These are phyloP conservation scores for Drosophila burlai DNA, from an alignment of 1,140 invertebrate genomes.

Conservation along the genomic window DNA sequence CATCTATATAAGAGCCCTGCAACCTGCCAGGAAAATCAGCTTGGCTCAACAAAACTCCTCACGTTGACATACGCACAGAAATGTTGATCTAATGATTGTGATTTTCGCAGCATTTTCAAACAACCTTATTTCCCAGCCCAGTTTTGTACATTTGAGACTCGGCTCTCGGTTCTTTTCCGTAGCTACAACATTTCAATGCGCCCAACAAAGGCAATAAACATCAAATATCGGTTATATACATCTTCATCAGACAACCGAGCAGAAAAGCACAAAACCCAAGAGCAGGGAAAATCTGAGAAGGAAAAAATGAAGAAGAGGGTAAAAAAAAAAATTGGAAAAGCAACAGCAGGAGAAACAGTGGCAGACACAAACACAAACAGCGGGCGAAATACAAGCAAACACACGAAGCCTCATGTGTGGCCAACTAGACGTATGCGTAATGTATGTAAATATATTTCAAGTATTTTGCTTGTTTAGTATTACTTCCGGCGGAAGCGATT, in stretches of 20 bases:
- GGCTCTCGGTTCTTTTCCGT: not conserved
- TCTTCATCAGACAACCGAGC: slow-evolving; percentile 70
- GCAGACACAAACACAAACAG: slow-evolving; percentile 39
- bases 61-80: slow-evolving; percentile 27
- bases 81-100: slow-evolving; percentile 62
- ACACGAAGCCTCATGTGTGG: slow-evolving; percentile 34
- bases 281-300: slow-evolving; percentile 4
- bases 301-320: not conserved
- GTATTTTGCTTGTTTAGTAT: slow-evolving; percentile 80
- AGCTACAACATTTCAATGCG: slow-evolving; percentile 67
- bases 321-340: slow-evolving; percentile 9
- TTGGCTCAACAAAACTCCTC: slow-evolving; percentile 1
- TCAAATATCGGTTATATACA: slow-evolving; percentile 83
- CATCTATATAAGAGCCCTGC: slow-evolving; percentile 3
- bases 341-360: slow-evolving; percentile 33
- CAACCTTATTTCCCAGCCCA: slow-evolving; percentile 10
- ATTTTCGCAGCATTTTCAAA: slow-evolving; percentile 49
- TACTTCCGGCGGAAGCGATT: slow-evolving; percentile 81
- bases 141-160: slow-evolving; percentile 24
- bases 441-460: slow-evolving; percentile 83
- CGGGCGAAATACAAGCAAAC: slow-evolving; percentile 5
- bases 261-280: slow-evolving; percentile 26
- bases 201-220: slow-evolving; percentile 75
- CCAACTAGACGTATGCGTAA: slow-evolving; percentile 78
- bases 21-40: slow-evolving; percentile 1